Conservation (phyloP, 2,797 vertebrate species). For the Pelobates cultripes region DNA sequence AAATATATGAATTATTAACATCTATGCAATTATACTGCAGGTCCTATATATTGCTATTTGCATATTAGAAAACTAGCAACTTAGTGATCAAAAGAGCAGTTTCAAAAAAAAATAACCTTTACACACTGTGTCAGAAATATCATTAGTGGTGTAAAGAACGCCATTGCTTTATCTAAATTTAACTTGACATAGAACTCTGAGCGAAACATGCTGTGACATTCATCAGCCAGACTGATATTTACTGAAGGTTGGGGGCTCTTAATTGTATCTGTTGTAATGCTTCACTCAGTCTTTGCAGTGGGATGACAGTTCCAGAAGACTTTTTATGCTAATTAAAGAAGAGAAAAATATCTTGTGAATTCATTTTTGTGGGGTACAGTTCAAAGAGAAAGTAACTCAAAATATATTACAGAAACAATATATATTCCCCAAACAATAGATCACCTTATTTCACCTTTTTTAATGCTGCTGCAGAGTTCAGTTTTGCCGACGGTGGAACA, state of each 20-base stretch:
- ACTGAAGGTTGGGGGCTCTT: constrained; percentile 58
- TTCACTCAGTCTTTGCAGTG: constrained; percentile 57
- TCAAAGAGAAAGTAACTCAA: not conserved
- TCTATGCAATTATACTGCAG: not conserved
- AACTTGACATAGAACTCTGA: constrained; percentile 60
- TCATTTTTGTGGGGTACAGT: constrained; percentile 43
- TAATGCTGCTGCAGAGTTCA: not conserved
- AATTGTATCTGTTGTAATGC: constrained; percentile 64
- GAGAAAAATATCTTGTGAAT: constrained; percentile 58
- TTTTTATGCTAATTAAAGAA: constrained; percentile 69
- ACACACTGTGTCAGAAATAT: constrained; percentile 53
- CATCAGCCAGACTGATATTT: constrained; percentile 61
- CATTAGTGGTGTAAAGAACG: constrained; percentile 59
- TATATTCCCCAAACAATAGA: not conserved
- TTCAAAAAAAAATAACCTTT: constrained; percentile 55
- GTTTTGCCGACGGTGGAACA: too few relatives aligned
- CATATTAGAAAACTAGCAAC: constrained; percentile 44
- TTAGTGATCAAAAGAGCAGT: constrained; percentile 51
- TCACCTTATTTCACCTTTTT: constrained; percentile 17
- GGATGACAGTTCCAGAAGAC: constrained; percentile 65
- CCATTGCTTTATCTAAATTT: constrained; percentile 56
- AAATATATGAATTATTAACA: not conserved
- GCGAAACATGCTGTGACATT: constrained; percentile 63
- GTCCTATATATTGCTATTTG: not conserved
- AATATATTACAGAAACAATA: not conserved